phyloP scores from a whole-genome alignment of 2,888 invertebrate species.

The Drosophila engyochracea region DNA sequence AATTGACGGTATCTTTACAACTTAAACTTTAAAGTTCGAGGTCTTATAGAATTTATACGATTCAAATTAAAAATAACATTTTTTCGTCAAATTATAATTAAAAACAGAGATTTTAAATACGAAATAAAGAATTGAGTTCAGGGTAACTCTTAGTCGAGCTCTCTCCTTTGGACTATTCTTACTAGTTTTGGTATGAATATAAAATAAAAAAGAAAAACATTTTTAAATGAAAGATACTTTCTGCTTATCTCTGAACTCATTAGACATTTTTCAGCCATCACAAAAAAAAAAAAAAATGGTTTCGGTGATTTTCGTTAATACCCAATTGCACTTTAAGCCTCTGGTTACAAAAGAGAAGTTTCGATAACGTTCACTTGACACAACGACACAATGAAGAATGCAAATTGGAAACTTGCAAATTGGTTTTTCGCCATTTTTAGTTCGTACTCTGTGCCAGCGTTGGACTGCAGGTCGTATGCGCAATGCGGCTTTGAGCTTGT shows the following conservation, averaged over 20 bases:
- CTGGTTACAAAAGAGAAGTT: not conserved
- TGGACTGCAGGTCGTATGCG: conserved; percentile 48
- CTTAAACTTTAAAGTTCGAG: not conserved
- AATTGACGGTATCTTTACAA: not conserved
- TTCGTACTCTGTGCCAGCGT: conserved; percentile 14
- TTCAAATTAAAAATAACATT: accelerated
- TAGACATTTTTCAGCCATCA: not conserved
- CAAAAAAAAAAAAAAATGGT: not conserved
- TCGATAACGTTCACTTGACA: conserved; percentile 23
- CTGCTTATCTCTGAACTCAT: not conserved
- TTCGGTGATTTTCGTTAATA: not conserved
- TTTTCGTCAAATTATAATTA: not conserved
- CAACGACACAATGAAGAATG: conserved; percentile 51
- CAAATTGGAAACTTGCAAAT: conserved; percentile 56
- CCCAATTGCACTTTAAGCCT: not conserved
- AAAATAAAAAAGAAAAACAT: not conserved
- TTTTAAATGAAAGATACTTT: not conserved
- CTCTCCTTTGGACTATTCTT: not conserved
- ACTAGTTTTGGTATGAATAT: not conserved
- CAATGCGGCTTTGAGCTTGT: conserved; percentile 45
- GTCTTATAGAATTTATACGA: not conserved
- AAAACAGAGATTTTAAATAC: not conserved
- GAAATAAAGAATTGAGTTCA: not conserved
- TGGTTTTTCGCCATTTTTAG: conserved; percentile 47
- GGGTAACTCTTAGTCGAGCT: not conserved